Evolutionary conservation across 35 echinoderm and acorn worm genomes (phyloP), one percentile per base, ranked within the genome.

Genomic region (Patiria miniata): DNA sequence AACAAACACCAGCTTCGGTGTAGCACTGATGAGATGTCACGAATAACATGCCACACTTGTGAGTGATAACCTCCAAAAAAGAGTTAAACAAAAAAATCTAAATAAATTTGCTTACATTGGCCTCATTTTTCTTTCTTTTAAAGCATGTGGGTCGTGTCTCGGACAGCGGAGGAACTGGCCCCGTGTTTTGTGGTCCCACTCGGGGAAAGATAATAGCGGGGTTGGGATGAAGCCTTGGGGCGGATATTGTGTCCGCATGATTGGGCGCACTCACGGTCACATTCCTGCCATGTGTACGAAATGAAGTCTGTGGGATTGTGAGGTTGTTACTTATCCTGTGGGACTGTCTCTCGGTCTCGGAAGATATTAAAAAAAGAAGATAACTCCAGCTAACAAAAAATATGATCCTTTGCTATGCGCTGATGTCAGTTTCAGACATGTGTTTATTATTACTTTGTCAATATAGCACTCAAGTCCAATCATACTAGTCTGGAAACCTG

Each of bases 361-460:
- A n/a, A n/a, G n/a, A n/a, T n/a, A n/a, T n/a, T n/a, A n/a, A n/a
- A n/a, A n/a, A n/a, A n/a, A 60, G 19, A 60, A 60, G 2, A 60
- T n/a, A 60, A 60, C 28, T 18, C 57, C 4, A n/a, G 19, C 57
- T 26, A 60, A 73, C 65, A 73, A 61, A 61, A 61, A 61, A 22
- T 34, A 36, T 7, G 34, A 14, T 73, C 65, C 16, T 21, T 73
- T 30, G 65, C 65, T 73, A 23, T 9, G 65, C 29, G 65, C 65
- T 1, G 65, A 73, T 47, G 42, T 73, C 65, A 73, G 34, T 73
- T 73, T 73, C 23, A 22, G 34, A 26, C 65, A 73, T 73, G 65
- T 73, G 65, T 73, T 73, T 73, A 34, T 73, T 73, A 73, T 73
- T 73, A 73, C 65, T 32, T 34, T 73, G 65, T 73, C 65, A 73